Percentiles rank a stretch among this genome's conserved stretches.
Evolutionary conservation across 2,797 vertebrate species (phyloP).

Genomic region (Erpetoichthys calabaricus): DNA sequence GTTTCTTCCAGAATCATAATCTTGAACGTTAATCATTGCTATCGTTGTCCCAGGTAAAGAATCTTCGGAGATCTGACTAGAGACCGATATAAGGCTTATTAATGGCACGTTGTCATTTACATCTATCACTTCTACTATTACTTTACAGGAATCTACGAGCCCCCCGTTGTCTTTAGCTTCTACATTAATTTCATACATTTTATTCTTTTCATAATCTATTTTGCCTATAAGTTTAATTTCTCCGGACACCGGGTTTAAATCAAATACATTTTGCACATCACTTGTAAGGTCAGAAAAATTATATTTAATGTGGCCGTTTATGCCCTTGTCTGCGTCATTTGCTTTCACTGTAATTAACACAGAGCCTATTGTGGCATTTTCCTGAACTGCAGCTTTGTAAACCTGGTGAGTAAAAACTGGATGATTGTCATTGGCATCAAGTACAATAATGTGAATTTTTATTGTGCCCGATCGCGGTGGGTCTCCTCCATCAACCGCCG

Average conservation of each 20-base stretch:
- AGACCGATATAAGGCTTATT: constrained; percentile 19
- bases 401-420: constrained; percentile 37
- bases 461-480: constrained; percentile 28
- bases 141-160: constrained; percentile 32
- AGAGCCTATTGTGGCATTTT: constrained; percentile 36
- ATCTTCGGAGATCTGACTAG: constrained; percentile 24
- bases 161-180: constrained; percentile 51
- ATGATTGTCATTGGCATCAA: constrained; percentile 43
- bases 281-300: constrained; percentile 38
- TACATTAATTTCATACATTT: constrained; percentile 39
- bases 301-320: constrained; percentile 39
- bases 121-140: constrained; percentile 28
- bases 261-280: constrained; percentile 37
- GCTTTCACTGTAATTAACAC: constrained; percentile 28
- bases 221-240: constrained; percentile 35
- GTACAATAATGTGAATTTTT: constrained; percentile 24
- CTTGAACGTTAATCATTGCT: constrained; percentile 30
- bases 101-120: constrained; percentile 36
- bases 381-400: constrained; percentile 29
- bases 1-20: constrained; percentile 32
- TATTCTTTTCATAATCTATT: constrained; percentile 46
- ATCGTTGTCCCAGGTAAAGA: constrained; percentile 26
- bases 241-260: constrained; percentile 35
- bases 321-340: constrained; percentile 44
- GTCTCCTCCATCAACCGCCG: constrained; percentile 35